Percentiles rank a stretch among this genome's conserved stretches.
Evolutionary conservation across 1,140 invertebrate species (phyloP).

Genomic region (Mercenaria mercenaria): DNA sequence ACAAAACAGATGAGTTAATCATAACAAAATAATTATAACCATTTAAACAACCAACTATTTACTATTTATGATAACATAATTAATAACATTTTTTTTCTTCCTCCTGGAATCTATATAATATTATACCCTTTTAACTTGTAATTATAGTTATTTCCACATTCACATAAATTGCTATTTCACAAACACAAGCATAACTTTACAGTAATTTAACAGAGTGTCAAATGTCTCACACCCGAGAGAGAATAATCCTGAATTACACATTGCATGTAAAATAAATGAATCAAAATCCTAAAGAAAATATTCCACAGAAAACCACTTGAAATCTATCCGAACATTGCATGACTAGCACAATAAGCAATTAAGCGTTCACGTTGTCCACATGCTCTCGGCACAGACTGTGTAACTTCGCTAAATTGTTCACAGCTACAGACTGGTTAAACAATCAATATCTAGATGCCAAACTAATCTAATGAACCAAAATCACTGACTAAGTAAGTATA

Average conservation of each 20-base stretch:
- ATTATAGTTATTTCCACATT: too few species aligned
- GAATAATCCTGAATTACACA: neutral
- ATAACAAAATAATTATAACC: too few species aligned
- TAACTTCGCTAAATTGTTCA: neutral
- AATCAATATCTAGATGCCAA: conserved; percentile 21
- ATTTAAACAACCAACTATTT: too few species aligned
- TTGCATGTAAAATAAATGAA: neutral
- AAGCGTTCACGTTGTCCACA: neutral
- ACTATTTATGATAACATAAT: too few species aligned
- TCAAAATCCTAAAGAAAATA: neutral
- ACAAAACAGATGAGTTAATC: too few species aligned
- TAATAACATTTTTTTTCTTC: too few species aligned
- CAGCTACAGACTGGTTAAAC: conserved; percentile 11
- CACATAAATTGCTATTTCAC: neutral
- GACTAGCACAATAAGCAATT: neutral
- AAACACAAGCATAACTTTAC: neutral
- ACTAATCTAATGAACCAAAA: conserved; percentile 25
- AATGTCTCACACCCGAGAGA: neutral
- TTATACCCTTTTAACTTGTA: too few species aligned
- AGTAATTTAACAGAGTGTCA: neutral
- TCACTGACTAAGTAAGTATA: neutral
- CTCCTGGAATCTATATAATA: too few species aligned
- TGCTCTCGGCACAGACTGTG: neutral
- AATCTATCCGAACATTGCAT: neutral
- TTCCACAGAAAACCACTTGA: neutral